Base-by-base conservation (phyloP, 2,113 vertebrate species). In the Falcunculus frontatus region DNA sequence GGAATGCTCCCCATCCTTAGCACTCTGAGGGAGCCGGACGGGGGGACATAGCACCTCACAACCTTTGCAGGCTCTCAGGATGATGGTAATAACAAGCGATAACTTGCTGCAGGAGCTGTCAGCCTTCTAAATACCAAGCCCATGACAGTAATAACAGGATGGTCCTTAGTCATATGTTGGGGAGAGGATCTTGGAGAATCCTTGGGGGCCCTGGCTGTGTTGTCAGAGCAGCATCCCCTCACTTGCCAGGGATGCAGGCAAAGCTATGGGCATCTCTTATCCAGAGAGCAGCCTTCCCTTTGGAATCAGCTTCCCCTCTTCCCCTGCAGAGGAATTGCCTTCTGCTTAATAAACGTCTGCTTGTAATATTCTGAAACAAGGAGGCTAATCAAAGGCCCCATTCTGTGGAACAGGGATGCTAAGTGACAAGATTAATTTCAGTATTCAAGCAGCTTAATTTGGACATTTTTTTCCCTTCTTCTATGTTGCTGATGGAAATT, bases 351-450 rank as follows among this genome's bases (percentile, higher is more conserved):
- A 98, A 98, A 98, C 0, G 90, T 88, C 96, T 97, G 96, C 97
- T 98, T 97, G 97, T 97, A 97, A 98, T 98, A 98, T 96, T 98
- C 97, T 89, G 96, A 97, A 98, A 98, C 97, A 98, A 98, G 97
- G 89, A 98, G 97, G 93, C 97, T 98, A 98, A 98, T 98, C 98
- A 98, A 97, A 98, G 97, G 86, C 97, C 96, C 91, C 41, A 84
- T 97, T 98, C 96, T 95, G 92, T 96, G 96, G 97, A 98, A 95
- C 92, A 95, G 97, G 97, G 93, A 96, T 53, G 81, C 96, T 97
- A 98, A 98, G 96, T 97, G 98, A 98, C 98, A 98, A 98, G 98
- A 98, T 98, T 98, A 98, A 98, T 98, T 98, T 98, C 97, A 89
- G 97, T 98, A 98, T 98, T 98, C 97, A 98, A 97, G 98, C 89